A percentile compares a stretch with the other conserved stretches of the same genome.
These are phyloP conservation scores for Phymanthus crucifer DNA, from an alignment of 92 coral and sea anemone genomes.

Conservation along the genomic window DNA sequence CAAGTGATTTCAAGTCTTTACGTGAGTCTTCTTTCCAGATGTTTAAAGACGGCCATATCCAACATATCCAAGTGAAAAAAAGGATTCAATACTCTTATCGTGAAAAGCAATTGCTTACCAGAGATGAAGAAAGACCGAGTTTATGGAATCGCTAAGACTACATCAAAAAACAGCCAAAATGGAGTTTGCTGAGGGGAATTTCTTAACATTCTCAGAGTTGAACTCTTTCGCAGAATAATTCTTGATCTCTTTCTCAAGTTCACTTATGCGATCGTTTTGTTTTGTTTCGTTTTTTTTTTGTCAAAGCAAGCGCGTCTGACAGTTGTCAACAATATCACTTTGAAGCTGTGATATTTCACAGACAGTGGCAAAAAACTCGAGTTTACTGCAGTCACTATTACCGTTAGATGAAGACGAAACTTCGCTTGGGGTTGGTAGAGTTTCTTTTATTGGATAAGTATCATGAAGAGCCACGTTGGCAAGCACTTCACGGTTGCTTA, in stretches of 20 bases:
- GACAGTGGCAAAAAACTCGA: not conserved
- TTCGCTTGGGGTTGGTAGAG: not conserved
- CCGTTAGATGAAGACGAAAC: not conserved
- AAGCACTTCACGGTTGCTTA: not conserved
- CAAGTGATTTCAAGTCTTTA: not conserved
- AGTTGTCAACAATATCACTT: not conserved
- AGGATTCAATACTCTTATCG: constrained; percentile 5
- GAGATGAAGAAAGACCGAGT: constrained; percentile 56
- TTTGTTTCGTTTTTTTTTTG: no score
- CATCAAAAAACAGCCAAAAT: constrained; percentile 28
- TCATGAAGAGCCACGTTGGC: not conserved
- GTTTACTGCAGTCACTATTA: not conserved
- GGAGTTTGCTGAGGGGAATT: constrained; percentile 13
- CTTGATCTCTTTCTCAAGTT: not conserved
- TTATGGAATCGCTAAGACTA: constrained; percentile 41
- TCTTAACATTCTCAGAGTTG: not conserved
- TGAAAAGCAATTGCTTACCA: constrained; percentile 35
- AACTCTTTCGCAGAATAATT: not conserved
- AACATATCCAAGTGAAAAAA: constrained; percentile 10
- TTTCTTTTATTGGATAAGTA: not conserved
- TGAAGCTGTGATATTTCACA: not conserved
- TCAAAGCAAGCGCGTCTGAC: not conserved
- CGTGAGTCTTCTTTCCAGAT: constrained; percentile 32
- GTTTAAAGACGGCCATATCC: constrained; percentile 28
- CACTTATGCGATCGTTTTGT: not conserved